These are phyloP conservation scores for Yponomeuta evonymella DNA, from an alignment of 2,888 invertebrate species.

Conservation along the genomic window DNA sequence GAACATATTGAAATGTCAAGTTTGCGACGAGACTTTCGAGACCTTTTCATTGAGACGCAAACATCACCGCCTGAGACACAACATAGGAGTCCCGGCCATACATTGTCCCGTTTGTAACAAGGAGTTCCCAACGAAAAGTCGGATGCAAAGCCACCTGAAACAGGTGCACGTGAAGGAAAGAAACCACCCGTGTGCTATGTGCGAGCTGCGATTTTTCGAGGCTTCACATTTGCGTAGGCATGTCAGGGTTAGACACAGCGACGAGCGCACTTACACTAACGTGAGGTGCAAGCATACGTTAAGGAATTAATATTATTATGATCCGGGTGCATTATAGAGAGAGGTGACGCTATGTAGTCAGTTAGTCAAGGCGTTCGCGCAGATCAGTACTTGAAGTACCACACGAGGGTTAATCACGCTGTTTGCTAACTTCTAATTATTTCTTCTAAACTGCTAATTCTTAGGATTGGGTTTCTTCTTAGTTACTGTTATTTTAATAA, in stretches of 20 bases:
- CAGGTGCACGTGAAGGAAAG: conserved; percentile 64
- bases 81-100: conserved; percentile 39
- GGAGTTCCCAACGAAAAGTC: conserved; percentile 47
- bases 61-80: conserved; percentile 45
- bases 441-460: too few relatives aligned
- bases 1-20: conserved; percentile 46
- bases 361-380: too few relatives aligned
- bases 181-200: conserved; percentile 61
- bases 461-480: too few relatives aligned
- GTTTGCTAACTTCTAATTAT: too few relatives aligned
- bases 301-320: too few relatives aligned
- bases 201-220: conserved; percentile 70
- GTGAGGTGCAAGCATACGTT: conserved; percentile 35
- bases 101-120: conserved; percentile 54
- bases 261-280: conserved; percentile 57
- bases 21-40: conserved; percentile 47
- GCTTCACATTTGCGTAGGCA: conserved; percentile 68
- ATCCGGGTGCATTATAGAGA: too few relatives aligned
- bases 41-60: conserved; percentile 47
- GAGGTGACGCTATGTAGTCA: too few relatives aligned
- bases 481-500: too few relatives aligned
- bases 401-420: too few relatives aligned
- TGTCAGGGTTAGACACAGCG: conserved; percentile 63
- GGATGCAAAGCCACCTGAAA: conserved; percentile 51
- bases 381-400: too few relatives aligned